Evolutionary conservation across 2,888 invertebrate species (phyloP).

Genomic region (Steinernema hermaphroditum): DNA sequence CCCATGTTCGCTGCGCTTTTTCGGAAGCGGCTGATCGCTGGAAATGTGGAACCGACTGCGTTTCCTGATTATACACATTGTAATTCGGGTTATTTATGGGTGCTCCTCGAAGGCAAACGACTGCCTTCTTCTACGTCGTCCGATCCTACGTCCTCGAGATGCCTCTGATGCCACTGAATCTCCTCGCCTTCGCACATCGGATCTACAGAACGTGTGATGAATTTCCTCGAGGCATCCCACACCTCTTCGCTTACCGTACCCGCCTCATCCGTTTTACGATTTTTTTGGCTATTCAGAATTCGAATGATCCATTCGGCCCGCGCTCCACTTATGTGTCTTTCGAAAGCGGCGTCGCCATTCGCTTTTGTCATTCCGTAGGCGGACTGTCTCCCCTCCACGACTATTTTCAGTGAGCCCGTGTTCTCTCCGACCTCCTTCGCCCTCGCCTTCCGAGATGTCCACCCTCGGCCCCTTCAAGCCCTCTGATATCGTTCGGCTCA

Average conservation of each 20-base stretch:
- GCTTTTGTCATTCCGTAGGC: not conserved
- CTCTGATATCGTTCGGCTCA: constrained; percentile 12
- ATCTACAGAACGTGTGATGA: too few species aligned
- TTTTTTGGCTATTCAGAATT: constrained; percentile 19
- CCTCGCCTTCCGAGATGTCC: not conserved
- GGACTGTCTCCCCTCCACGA: not conserved
- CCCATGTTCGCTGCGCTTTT: too few species aligned
- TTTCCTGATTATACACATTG: too few species aligned
- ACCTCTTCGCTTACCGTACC: not conserved
- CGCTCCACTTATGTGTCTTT: constrained; percentile 15
- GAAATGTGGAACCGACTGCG: too few species aligned
- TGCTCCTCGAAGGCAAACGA: too few species aligned
- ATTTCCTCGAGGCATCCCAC: too few species aligned
- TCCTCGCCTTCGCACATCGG: too few species aligned
- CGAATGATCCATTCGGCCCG: constrained; percentile 23
- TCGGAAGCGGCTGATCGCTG: too few species aligned
- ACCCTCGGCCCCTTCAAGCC: not conserved
- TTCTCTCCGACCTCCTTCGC: not conserved
- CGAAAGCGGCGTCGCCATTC: constrained; percentile 2
- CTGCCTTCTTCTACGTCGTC: too few species aligned
- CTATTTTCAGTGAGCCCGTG: not conserved
- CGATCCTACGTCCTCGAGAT: too few species aligned
- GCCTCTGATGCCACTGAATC: too few species aligned
- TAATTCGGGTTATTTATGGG: too few species aligned
- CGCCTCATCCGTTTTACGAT: not conserved